A percentile compares a stretch with the other conserved stretches of the same genome.
phyloP scores from a whole-genome alignment of 2,113 vertebrate genomes.

The Edolisoma coerulescens region DNA sequence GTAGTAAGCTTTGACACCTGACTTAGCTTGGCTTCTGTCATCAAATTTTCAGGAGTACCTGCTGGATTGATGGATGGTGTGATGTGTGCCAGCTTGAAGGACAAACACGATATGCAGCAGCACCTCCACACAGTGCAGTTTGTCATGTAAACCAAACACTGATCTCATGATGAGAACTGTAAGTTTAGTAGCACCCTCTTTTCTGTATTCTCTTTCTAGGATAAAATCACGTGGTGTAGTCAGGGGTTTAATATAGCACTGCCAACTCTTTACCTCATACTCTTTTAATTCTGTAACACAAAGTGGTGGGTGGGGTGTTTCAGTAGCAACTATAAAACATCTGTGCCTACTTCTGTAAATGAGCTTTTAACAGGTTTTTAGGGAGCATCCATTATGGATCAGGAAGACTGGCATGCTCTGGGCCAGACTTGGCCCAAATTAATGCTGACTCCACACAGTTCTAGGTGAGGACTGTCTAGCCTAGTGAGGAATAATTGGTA shows the following conservation, averaged over 20 bases:
- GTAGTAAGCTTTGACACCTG: neutral
- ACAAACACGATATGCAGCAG: accelerated
- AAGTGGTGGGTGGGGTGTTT: neutral
- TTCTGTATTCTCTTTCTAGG: neutral
- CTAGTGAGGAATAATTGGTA: neutral
- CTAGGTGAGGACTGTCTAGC: neutral
- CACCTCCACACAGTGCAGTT: neutral
- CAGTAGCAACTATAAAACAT: constrained; percentile 7
- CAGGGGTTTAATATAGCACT: constrained; percentile 31
- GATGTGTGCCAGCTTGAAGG: neutral
- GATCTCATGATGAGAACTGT: neutral
- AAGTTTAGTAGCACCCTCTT: neutral
- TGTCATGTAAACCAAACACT: neutral
- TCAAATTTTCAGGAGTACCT: neutral
- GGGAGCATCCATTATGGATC: neutral
- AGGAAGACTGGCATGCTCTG: neutral
- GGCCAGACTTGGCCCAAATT: neutral
- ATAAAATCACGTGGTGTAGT: neutral
- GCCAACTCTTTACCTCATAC: constrained; percentile 45
- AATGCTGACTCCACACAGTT: neutral
- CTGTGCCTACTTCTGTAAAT: neutral
- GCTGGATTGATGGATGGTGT: neutral
- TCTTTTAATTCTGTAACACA: neutral
- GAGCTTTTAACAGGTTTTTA: neutral
- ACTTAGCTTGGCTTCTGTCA: neutral